Percentiles rank a stretch among this genome's conserved stretches.
phyloP scores from a whole-genome alignment of 2,113 vertebrate genomes.

The Anhinga anhinga region DNA sequence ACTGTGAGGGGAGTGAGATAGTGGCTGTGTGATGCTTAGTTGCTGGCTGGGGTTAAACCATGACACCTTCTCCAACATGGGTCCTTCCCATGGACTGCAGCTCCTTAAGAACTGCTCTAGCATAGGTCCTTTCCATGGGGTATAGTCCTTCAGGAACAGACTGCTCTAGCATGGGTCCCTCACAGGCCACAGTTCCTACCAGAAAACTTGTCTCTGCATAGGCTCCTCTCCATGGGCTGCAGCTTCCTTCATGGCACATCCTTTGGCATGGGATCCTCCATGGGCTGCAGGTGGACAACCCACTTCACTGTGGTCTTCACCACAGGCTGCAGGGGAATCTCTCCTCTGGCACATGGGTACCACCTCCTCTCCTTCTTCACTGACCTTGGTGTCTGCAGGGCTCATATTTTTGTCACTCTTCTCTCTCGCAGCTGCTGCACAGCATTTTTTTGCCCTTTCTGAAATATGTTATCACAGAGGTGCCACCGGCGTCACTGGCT shows the following conservation, averaged over 20 bases:
- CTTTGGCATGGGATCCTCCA: neutral
- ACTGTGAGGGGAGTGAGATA: no score
- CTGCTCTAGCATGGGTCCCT: neutral
- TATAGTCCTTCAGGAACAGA: neutral
- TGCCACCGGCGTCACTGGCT: neutral
- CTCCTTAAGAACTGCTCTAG: neutral
- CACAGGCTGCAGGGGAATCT: neutral
- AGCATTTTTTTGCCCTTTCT: neutral
- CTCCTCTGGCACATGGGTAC: rapidly evolving
- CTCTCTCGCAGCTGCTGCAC: neutral
- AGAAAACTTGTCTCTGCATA: neutral
- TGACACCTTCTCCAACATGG: rapidly evolving
- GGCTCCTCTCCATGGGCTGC: neutral
- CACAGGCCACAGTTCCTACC: neutral
- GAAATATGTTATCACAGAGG: neutral
- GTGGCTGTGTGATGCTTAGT: no score
- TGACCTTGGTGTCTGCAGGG: neutral
- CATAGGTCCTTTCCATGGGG: neutral
- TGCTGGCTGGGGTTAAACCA: no score
- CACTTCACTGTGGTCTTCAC: neutral
- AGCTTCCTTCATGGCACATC: neutral
- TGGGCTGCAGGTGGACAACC: neutral
- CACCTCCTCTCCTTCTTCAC: neutral
- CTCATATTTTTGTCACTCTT: neutral
- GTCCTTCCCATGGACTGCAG: neutral